These are phyloP conservation scores for Rallus crepitans DNA, from an alignment of 2,797 vertebrate genomes.

Conservation along the genomic window DNA sequence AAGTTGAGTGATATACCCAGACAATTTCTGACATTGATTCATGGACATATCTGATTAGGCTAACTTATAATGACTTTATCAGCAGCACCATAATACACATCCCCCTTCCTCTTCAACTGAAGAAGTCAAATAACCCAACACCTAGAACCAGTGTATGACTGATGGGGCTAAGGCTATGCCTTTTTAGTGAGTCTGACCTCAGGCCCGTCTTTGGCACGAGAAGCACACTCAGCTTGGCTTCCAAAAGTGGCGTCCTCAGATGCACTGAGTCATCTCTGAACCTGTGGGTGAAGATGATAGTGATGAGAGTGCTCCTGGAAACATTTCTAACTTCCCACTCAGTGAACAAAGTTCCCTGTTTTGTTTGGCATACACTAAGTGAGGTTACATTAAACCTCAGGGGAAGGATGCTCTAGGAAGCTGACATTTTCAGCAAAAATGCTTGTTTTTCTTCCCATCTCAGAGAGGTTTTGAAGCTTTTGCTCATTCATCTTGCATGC, in stretches of 20 bases:
- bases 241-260: constrained; percentile 17
- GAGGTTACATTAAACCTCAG: neutral
- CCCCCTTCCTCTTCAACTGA: neutral
- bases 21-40: neutral
- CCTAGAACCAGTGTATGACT: neutral
- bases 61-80: neutral
- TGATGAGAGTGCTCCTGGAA: constrained; percentile 38
- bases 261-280: constrained; percentile 35
- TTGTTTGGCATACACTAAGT: neutral
- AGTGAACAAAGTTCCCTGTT: neutral
- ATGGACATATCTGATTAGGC: neutral
- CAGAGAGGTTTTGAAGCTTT: neutral
- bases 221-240: neutral
- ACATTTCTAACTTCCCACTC: constrained; percentile 25
- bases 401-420: neutral
- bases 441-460: neutral
- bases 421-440: neutral
- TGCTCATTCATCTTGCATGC: neutral
- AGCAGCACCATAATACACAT: neutral
- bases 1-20: neutral
- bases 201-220: neutral
- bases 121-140: neutral
- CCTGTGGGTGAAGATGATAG: constrained; percentile 7
- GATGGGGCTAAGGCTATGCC: neutral
- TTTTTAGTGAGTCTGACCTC: neutral